Evolutionary conservation across 2,888 invertebrate species (phyloP).

Genomic region (Ethmia dodecea): DNA sequence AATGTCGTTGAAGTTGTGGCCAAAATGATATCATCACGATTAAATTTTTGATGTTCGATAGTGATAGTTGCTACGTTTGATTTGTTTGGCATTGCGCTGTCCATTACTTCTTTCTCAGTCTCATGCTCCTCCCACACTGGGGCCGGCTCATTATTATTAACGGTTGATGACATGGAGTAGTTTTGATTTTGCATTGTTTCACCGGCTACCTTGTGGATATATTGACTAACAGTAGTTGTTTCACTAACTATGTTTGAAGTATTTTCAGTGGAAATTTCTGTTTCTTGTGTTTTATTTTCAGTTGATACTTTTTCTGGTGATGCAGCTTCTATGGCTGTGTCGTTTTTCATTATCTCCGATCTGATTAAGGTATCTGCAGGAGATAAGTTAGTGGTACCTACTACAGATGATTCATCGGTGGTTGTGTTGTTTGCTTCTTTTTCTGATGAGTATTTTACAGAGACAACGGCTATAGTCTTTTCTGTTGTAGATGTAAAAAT

Average conservation of each 20-base stretch:
- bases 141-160: conserved; percentile 35
- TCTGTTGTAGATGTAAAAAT: too few relatives aligned
- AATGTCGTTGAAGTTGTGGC: conserved; percentile 17
- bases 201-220: conserved; percentile 51
- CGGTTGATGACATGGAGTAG: background rate
- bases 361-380: too few relatives aligned
- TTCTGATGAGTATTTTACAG: too few relatives aligned
- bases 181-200: conserved; percentile 10
- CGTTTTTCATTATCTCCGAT: too few relatives aligned
- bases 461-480: too few relatives aligned
- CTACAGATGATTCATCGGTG: too few relatives aligned
- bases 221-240: conserved; percentile 54
- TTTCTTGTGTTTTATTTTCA: background rate
- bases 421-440: too few relatives aligned
- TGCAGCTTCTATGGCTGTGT: too few relatives aligned
- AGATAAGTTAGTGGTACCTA: too few relatives aligned
- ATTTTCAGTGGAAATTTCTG: conserved; percentile 16
- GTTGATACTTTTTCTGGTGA: background rate
- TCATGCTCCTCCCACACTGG: conserved; percentile 62
- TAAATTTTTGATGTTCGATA: too few relatives aligned
- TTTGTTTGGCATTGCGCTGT: conserved; percentile 26
- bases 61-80: conserved; percentile 1
- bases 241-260: conserved; percentile 29
- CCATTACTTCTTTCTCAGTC: conserved; percentile 25
- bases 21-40: conserved; percentile 19